Evolutionary conservation across 2,888 invertebrate species (phyloP).

Genomic region (Hirtodrosophila cameraria): DNA sequence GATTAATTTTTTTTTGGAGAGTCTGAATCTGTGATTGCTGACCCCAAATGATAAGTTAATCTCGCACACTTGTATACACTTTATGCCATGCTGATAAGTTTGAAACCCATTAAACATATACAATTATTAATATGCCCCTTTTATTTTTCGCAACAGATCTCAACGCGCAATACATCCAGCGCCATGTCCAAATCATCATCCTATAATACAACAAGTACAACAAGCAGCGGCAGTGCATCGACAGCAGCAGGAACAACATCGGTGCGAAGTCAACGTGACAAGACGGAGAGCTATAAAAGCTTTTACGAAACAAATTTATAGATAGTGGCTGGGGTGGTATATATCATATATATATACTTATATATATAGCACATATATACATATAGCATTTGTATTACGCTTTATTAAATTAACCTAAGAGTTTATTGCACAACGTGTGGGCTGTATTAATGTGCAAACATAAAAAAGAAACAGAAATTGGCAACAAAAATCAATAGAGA

Average conservation of each 20-base stretch:
- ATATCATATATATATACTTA: slow-evolving; percentile 23
- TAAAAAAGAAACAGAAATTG: too few species aligned
- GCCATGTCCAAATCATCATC: slow-evolving; percentile 40
- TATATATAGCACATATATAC: slow-evolving; percentile 30
- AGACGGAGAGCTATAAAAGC: slow-evolving; percentile 80
- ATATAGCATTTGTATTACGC: slow-evolving; percentile 52
- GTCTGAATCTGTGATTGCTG: slow-evolving; percentile 37
- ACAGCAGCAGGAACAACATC: slow-evolving; percentile 44
- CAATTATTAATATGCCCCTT: background rate
- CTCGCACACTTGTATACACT: slow-evolving; percentile 11
- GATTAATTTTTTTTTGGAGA: slow-evolving; percentile 49
- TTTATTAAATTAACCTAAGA: slow-evolving; percentile 64
- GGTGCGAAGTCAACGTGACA: slow-evolving; percentile 75
- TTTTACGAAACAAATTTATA: slow-evolving; percentile 83
- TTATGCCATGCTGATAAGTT: slow-evolving; percentile 4
- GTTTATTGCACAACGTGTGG: slow-evolving; percentile 54
- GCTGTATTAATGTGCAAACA: slow-evolving; percentile 37
- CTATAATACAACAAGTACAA: slow-evolving; percentile 26
- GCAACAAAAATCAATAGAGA: slow-evolving; percentile 7
- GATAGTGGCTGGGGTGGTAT: slow-evolving; percentile 37
- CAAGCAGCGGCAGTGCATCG: slow-evolving; percentile 22
- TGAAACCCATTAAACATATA: background rate
- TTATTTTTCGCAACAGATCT: slow-evolving; percentile 63
- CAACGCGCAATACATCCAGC: slow-evolving; percentile 55
- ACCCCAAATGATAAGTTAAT: slow-evolving; percentile 20